Conservation (phyloP, 2,113 vertebrate genomes). For the Argyrosomus japonicus region DNA sequence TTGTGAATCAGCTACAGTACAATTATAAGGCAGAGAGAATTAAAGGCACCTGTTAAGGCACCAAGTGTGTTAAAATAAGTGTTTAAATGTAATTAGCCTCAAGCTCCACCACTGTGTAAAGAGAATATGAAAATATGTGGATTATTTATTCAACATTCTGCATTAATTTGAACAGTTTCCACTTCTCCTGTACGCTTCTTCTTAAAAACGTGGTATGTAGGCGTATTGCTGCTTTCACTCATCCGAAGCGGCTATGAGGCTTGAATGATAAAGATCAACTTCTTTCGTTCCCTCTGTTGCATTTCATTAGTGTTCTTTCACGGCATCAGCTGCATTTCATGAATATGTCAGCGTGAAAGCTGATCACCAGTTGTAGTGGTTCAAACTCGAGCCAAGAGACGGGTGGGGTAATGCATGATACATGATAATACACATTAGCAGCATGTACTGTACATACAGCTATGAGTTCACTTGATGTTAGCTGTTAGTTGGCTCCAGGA, state of each 20-base stretch:
- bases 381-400: background rate
- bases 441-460: background rate
- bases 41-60: too few species aligned
- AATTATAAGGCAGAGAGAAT: too few species aligned
- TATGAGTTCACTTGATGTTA: background rate
- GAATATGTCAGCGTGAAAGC: constrained; percentile 2
- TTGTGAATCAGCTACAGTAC: too few species aligned
- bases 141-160: background rate
- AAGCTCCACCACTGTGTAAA: background rate
- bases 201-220: background rate
- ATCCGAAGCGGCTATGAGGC: background rate
- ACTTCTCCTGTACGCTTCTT: background rate
- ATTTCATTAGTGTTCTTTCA: constrained; percentile 2
- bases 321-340: constrained; percentile 4
- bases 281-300: constrained; percentile 10
- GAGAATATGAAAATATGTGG: too few species aligned
- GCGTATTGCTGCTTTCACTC: background rate
- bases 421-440: background rate
- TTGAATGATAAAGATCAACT: background rate
- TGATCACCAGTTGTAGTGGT: background rate
- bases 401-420: background rate
- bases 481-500: constrained; percentile 1
- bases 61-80: too few species aligned
- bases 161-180: background rate
- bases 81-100: too few species aligned